These are phyloP conservation scores for Brachystomella parvula DNA, from an alignment of 1,140 invertebrate genomes.

Conservation along the genomic window DNA sequence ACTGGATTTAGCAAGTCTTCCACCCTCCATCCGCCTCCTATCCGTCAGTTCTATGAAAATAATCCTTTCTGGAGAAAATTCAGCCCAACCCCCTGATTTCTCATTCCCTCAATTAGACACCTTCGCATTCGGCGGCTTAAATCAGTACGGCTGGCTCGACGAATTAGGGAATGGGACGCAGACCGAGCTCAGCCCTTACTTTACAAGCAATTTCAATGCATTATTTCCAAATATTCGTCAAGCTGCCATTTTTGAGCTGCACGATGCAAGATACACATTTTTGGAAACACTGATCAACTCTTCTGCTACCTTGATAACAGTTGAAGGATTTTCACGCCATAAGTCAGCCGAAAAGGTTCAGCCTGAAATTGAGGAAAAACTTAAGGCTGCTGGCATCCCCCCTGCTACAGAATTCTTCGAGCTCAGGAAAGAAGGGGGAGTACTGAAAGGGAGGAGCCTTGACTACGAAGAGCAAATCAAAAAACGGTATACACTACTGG, in stretches of 20 bases:
- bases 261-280: neutral
- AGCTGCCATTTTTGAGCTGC: neutral
- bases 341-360: neutral
- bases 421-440: neutral
- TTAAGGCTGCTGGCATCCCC: neutral
- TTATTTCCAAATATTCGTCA: neutral
- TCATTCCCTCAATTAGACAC: neutral
- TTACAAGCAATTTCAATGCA: neutral
- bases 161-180: neutral
- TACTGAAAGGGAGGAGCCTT: neutral
- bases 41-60: neutral
- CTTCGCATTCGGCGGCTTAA: neutral
- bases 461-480: neutral
- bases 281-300: neutral
- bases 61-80: neutral
- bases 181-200: neutral
- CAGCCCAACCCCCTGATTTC: neutral
- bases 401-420: neutral
- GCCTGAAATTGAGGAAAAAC: neutral
- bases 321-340: neutral
- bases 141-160: neutral
- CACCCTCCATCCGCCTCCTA: neutral
- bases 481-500: neutral
- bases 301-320: neutral
- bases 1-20: neutral